Base-by-base conservation (phyloP, 2,888 invertebrate species). In the Meliscaeva auricollis region DNA sequence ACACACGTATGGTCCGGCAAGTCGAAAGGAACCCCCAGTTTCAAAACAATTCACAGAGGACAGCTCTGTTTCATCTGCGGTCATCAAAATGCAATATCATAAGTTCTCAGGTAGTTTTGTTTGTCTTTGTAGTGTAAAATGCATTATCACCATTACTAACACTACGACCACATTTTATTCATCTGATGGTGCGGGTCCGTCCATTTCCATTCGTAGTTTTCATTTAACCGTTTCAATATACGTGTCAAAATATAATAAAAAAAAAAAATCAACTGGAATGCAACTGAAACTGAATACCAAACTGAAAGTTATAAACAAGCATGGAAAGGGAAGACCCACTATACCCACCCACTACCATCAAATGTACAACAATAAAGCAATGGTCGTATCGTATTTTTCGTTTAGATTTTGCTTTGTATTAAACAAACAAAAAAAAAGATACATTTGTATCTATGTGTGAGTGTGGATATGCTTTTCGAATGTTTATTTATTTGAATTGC, bases 401-500 rank as follows among this genome's bases (percentile, higher is more conserved):
- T 77, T 46, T 13, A 46, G 26, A 30, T 58, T 72, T 72, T 26
- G 58, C 72, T 58, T 30, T 46, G 64, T 82, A 72, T 73, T 76
- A 41, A 72, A 52, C 38, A 60, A 62, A n/a, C n/a, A n/a, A n/a
- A n/a, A n/a, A n/a, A n/a, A 62, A 62, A 50, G 60, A 32, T 38
- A 58, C 41, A 41, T 77, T 72, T 58, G 44, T n/a, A 20, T 60
- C 7, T 22, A 15, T n/a, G 15, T 54, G 46, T 30, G 26, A 38
- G 69, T 38, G 38, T 38, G 38, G 3, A 9, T 64, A 66, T 68
- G 32, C 32, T 32, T 56, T 80, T 69, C 22, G 69, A 70, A 72
- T 79, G 79, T 58, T 72, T 78, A 78, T 78, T 79, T 73, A 73
- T 74, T 79, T 35, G 79, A 73, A 58, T 50, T 52, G 41, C 30